Evolutionary conservation across 23 tunicate species (phyloP), one percentile per base, ranked within the genome.

Genomic region (Clavelina lepadiformis): DNA sequence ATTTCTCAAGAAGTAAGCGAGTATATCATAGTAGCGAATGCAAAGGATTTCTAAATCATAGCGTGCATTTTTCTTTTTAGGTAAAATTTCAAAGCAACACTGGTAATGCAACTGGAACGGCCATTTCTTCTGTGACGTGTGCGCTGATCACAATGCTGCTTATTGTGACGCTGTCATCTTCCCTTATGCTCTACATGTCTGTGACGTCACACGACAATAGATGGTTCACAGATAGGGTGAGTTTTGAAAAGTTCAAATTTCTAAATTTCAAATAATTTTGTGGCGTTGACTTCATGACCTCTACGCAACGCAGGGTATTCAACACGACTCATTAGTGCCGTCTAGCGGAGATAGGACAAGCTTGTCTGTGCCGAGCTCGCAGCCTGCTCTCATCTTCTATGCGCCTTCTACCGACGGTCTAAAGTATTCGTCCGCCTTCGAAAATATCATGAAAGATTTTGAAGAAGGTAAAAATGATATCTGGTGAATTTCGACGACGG

Each of bases 161-260:
- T 18, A 69, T 65, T 32, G 57, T 86, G 56, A 65, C 85, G 69
- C 65, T 79, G 37, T 65, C 77, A 23, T 63, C 85, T 2, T 58
- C 85, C 5, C 62, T 86, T 35, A 53, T 66, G 11, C 35, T 72
- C 29, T 86, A 86, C 62, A 25, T 86, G 25, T 73, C 95, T 15
- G 56, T 86, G 79, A 71, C 85, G 67, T 78, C 95, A 65, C 95
- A 86, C 74, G 95, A 86, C 65, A 85, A 86, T 31, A 47, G 95
- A 31, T 86, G 95, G 95, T 86, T 86, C 33, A 86, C 95, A 7
- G 95, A 86, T 56, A 41, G 95, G 71, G 95, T 86, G 57, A 54
- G 70, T 46, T 37, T 8, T 34, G 0, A 54, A 11, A 54, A 28
- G 15, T 41, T 22, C 25, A 24, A 20, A 20, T 8, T 29, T 29